Conservation (phyloP, 2,888 invertebrate genomes). For the Tridacna crocea region DNA sequence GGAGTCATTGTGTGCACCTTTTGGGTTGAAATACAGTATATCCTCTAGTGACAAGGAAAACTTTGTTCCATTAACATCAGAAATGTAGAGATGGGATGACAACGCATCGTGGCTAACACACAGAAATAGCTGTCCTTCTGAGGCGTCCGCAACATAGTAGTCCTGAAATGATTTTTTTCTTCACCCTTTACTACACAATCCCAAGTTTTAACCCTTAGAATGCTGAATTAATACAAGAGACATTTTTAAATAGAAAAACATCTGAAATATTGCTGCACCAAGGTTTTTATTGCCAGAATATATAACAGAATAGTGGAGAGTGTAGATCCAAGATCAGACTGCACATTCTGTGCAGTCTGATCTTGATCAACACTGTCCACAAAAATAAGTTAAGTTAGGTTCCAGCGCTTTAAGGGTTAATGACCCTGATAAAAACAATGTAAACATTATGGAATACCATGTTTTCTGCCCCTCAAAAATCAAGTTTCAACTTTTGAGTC, state of each 20-base stretch:
- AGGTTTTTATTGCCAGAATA: too few species aligned
- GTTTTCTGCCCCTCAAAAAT: neutral
- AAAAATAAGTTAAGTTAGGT: neutral
- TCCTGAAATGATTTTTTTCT: conserved; percentile 84
- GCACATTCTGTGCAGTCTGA: too few species aligned
- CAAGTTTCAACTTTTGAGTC: too few species aligned
- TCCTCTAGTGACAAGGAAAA: conserved; percentile 92
- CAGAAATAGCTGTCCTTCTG: conserved; percentile 89
- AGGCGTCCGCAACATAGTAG: conserved; percentile 93
- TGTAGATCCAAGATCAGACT: too few species aligned
- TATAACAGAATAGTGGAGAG: too few species aligned
- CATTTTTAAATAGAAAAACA: too few species aligned
- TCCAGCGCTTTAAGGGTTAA: too few species aligned
- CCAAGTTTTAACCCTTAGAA: too few species aligned
- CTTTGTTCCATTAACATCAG: conserved; percentile 89
- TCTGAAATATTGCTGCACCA: too few species aligned
- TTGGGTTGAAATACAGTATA: conserved; percentile 90
- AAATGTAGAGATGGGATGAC: conserved; percentile 92
- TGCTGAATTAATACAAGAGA: too few species aligned
- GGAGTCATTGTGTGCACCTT: conserved; percentile 87
- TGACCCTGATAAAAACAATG: neutral
- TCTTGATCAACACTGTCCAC: neutral
- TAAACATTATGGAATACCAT: neutral
- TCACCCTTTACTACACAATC: neutral
- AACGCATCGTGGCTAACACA: conserved; percentile 93